phyloP scores from a whole-genome alignment of 1,140 invertebrate species.

The Drosophila sucinea region DNA sequence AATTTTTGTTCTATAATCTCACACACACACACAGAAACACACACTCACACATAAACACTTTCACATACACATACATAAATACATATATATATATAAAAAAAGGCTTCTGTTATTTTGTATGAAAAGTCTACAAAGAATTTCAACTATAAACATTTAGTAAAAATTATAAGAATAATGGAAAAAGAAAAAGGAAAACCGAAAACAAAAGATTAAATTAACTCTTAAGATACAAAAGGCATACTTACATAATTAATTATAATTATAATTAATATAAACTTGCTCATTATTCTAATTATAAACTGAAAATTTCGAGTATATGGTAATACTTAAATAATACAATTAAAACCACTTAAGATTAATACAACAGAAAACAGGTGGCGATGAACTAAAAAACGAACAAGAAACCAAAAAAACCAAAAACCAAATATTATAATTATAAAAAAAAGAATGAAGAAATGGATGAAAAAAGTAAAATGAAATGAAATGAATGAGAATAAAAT shows the following conservation, averaged over 20 bases:
- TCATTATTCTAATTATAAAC: slow-evolving; percentile 75
- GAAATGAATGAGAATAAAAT: slow-evolving; percentile 56
- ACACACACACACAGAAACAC: slow-evolving; percentile 31
- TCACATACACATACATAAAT: slow-evolving; percentile 22
- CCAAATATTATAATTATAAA: slow-evolving; percentile 65
- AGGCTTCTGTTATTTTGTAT: slow-evolving; percentile 66
- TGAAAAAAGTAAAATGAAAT: slow-evolving; percentile 31
- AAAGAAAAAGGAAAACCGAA: slow-evolving; percentile 23
- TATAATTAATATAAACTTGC: slow-evolving; percentile 70
- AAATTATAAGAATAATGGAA: slow-evolving; percentile 46
- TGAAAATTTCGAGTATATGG: slow-evolving; percentile 62
- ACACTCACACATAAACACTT: slow-evolving; percentile 18
- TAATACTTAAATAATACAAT: slow-evolving; percentile 71
- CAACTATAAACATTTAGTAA: slow-evolving; percentile 52
- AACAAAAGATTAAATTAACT: slow-evolving; percentile 45
- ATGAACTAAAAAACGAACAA: slow-evolving; percentile 20
- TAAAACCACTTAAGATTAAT: slow-evolving; percentile 63
- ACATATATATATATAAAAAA: slow-evolving; percentile 30
- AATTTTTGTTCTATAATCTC: slow-evolving; percentile 25
- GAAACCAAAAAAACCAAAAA: slow-evolving; percentile 41
- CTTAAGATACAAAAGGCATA: slow-evolving; percentile 63
- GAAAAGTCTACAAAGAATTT: slow-evolving; percentile 68
- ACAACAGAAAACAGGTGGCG: slow-evolving; percentile 59
- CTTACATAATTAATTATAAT: slow-evolving; percentile 68
- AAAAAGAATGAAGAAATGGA: slow-evolving; percentile 48